Base-by-base conservation (phyloP, 92 coral and sea anemone genomes). In the Meandrina meandrites region DNA sequence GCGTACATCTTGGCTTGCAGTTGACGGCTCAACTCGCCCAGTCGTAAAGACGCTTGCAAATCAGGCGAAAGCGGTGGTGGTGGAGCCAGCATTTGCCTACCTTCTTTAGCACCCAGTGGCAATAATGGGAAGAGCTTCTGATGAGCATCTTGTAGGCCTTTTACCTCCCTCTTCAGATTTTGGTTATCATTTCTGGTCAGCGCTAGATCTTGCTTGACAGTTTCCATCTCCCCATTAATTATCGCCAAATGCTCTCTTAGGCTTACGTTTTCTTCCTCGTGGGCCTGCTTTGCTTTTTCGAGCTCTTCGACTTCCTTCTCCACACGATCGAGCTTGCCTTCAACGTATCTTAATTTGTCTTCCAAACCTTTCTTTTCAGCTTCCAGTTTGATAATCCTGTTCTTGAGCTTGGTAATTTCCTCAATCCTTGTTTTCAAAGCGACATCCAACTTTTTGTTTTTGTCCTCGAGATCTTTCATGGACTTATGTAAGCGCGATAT, bases 21-120 rank as follows among this genome's bases (percentile, higher is more conserved):
- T 69, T 90, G 87, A 11, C 68, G 75, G 72, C 92, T 85, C 6
- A 90, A n/a, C 69, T 90, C 93, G 0, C 90, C 93, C 68, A 90
- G 86, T 19, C 37, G 58, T 24, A 90, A 10, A 24, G 81, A 62
- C 4, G 81, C 89, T 78, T 86, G 89, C 3, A 86, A 0, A 34
- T 77, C 82, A 21, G 82, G 78, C 12, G 87, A 53, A 16, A 84
- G 8, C n/a, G 42, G 76, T 8, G 64, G 76, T 24, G 76, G 76
- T 22, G 89, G 34, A 66, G 83, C 45, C 51, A 79, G 62, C 89
- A 86, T 77, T 34, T 57, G 82, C 28, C 79, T 54, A 53, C 87
- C n/a, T n/a, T n/a, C 75, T 69, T 27, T 80, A 42, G n/a, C 56
- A 48, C 72, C 54, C 12, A 84, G 35, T 27, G 71, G 34, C 14